A percentile compares a stretch with the other conserved stretches of the same genome.
Conservation (phyloP, 1,140 invertebrate species). For the Neodiprion pinetum region DNA sequence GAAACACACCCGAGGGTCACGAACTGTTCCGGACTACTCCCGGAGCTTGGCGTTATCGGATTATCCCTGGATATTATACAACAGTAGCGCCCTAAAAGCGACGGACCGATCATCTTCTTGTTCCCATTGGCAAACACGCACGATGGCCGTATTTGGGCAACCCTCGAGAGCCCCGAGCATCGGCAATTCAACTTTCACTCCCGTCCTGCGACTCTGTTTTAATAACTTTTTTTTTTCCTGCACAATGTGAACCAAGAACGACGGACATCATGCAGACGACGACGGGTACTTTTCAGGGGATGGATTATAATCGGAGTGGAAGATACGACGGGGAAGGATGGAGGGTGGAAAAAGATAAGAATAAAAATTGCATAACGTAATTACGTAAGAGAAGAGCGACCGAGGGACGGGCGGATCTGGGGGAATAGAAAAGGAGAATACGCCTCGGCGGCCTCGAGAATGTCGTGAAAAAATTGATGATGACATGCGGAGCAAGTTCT, state of each 20-base stretch:
- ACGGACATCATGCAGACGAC: no score
- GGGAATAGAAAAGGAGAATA: background rate
- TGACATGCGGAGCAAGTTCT: no score
- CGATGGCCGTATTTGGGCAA: no score
- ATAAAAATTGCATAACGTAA: constrained; percentile 1
- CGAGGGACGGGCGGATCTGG: background rate
- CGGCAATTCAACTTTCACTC: no score
- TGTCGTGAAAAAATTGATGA: no score
- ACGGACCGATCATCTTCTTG: background rate
- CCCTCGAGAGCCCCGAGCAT: no score
- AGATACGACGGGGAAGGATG: background rate
- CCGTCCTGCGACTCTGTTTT: no score
- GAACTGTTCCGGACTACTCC: background rate
- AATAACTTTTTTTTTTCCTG: no score
- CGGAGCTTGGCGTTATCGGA: background rate
- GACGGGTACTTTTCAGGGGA: background rate
- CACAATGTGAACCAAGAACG: no score
- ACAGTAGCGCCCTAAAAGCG: background rate
- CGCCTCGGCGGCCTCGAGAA: background rate
- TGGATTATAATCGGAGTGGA: background rate
- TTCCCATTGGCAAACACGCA: background rate
- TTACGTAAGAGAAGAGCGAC: background rate
- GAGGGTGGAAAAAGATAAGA: background rate
- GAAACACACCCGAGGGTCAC: constrained; percentile 4
- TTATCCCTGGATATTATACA: background rate